Evolutionary conservation across 2,888 invertebrate genomes (phyloP).

Genomic region (Dicranocentrus wangi): DNA sequence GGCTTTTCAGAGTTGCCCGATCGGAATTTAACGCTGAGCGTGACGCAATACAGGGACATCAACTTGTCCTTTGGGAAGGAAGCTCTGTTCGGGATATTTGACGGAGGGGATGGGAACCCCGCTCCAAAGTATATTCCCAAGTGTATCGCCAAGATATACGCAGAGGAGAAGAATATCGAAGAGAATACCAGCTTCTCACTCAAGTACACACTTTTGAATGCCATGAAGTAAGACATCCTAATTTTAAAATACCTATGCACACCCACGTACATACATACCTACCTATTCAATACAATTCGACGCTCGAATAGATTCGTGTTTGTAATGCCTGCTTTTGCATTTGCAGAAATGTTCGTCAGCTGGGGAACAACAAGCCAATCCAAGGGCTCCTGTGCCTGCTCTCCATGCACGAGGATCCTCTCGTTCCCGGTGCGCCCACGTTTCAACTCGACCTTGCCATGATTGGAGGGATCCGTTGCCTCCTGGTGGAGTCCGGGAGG

Average conservation of each 20-base stretch:
- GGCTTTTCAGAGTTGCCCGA: slow-evolving; percentile 91
- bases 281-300: no score
- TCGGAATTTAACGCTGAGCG: slow-evolving; percentile 74
- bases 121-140: slow-evolving; percentile 80
- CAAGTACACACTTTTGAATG: slow-evolving; percentile 87
- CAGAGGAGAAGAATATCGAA: slow-evolving; percentile 87
- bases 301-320: no score
- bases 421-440: slow-evolving; percentile 62
- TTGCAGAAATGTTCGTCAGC: slow-evolving; percentile 69
- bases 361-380: slow-evolving; percentile 69
- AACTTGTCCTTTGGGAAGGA: slow-evolving; percentile 78
- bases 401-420: slow-evolving; percentile 66
- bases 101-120: slow-evolving; percentile 76
- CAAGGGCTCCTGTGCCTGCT: slow-evolving; percentile 71
- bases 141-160: slow-evolving; percentile 84
- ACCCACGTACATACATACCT: background rate
- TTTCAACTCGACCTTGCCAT: slow-evolving; percentile 70
- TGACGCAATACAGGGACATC: slow-evolving; percentile 71
- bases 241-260: background rate
- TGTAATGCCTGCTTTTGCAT: background rate
- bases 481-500: slow-evolving; percentile 70
- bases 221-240: slow-evolving; percentile 78
- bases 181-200: slow-evolving; percentile 87
- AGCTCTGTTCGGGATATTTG: slow-evolving; percentile 88
- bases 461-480: slow-evolving; percentile 71